phyloP scores from a whole-genome alignment of 2,797 vertebrate genomes.

The Mormyrops boulengeri region DNA sequence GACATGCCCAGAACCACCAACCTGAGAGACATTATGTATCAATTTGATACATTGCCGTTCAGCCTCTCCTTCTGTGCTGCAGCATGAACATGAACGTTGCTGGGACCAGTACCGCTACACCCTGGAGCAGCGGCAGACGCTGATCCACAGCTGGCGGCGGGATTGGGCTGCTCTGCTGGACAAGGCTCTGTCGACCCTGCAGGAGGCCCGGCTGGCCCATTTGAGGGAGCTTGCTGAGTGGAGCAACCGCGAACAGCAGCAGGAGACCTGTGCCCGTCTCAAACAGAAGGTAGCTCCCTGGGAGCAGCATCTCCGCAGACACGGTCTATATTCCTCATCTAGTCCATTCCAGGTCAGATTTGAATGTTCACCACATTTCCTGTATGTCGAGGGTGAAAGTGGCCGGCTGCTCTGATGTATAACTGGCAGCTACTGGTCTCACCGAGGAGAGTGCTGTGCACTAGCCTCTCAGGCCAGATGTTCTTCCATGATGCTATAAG shows the following conservation, averaged over 20 bases:
- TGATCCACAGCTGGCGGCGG: slow-evolving; percentile 63
- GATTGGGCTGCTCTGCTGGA: slow-evolving; percentile 61
- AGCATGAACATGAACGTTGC: slow-evolving; percentile 69
- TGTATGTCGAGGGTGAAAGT: background rate
- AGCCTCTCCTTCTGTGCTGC: slow-evolving; percentile 22
- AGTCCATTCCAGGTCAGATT: background rate
- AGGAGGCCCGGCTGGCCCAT: slow-evolving; percentile 68
- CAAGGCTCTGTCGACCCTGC: slow-evolving; percentile 56
- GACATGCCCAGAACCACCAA: background rate
- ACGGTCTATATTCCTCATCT: background rate
- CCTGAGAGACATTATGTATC: background rate
- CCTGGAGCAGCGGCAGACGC: slow-evolving; percentile 53
- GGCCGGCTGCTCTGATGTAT: background rate
- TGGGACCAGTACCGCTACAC: slow-evolving; percentile 61
- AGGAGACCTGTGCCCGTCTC: slow-evolving; percentile 73
- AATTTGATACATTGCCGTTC: background rate
- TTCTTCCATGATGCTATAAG: background rate
- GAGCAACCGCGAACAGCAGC: slow-evolving; percentile 66
- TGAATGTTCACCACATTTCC: background rate
- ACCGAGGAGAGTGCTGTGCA: background rate
- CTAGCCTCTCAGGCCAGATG: background rate
- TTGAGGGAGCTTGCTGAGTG: slow-evolving; percentile 61
- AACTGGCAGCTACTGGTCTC: background rate
- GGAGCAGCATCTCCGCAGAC: background rate
- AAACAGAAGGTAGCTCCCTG: slow-evolving; percentile 71